Conservation (phyloP, 2,888 invertebrate genomes). For the Cerceris ruficornis region DNA sequence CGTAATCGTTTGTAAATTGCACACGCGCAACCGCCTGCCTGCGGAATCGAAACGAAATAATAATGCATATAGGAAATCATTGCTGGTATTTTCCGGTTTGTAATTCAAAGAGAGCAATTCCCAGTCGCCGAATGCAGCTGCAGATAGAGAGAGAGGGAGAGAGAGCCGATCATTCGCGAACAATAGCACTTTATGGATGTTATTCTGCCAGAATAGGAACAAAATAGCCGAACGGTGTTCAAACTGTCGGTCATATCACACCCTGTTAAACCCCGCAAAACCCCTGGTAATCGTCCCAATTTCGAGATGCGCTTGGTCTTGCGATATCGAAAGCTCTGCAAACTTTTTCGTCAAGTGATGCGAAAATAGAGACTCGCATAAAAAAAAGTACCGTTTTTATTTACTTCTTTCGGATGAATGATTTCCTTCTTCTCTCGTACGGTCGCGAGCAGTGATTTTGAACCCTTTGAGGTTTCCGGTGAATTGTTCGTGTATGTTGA, state of each 20-base stretch:
- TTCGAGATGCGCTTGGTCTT: not conserved
- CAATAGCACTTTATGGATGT: constrained; percentile 39
- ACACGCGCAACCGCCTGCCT: no score
- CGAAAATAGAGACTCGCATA: no score
- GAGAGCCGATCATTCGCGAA: constrained; percentile 26
- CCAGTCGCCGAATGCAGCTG: not conserved
- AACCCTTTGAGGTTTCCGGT: no score
- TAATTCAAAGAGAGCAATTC: not conserved
- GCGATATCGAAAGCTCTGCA: not conserved
- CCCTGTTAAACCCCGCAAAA: constrained; percentile 30
- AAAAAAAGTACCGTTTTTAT: no score
- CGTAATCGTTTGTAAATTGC: no score
- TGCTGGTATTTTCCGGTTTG: not conserved
- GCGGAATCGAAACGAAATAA: not conserved
- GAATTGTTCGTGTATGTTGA: no score
- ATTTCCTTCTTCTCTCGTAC: no score
- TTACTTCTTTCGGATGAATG: no score
- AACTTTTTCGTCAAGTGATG: no score
- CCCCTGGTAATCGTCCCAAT: constrained; percentile 11
- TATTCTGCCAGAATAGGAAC: constrained; percentile 29
- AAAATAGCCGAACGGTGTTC: constrained; percentile 27
- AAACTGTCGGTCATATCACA: constrained; percentile 35
- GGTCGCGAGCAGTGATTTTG: no score
- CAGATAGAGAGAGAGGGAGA: not conserved
- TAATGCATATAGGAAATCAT: not conserved